Evolutionary conservation across 2,888 invertebrate species (phyloP).

Genomic region (Aspidiotus rigidus): DNA sequence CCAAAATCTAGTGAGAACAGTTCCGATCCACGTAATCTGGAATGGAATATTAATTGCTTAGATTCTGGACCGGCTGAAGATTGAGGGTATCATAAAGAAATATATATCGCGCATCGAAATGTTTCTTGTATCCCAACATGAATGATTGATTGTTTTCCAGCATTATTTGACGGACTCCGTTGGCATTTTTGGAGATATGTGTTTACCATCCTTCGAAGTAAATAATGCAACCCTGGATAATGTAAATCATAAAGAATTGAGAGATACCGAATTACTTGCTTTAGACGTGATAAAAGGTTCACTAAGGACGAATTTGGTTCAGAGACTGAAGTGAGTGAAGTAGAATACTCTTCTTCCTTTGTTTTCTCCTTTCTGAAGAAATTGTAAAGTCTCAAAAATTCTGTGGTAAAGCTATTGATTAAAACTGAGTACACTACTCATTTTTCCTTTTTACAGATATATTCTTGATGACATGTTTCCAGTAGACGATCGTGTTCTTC

Average conservation of each 20-base stretch:
- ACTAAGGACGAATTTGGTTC: slow-evolving; percentile 63
- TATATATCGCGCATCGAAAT: too few species aligned
- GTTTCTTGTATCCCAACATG: too few species aligned
- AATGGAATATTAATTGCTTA: too few species aligned
- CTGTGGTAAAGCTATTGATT: too few species aligned
- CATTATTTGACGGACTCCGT: slow-evolving; percentile 25
- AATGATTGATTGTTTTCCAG: neutral
- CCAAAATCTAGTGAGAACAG: too few species aligned
- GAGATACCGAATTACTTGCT: slow-evolving; percentile 79
- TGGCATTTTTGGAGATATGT: slow-evolving; percentile 19
- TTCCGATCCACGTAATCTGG: too few species aligned
- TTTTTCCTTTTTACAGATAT: slow-evolving; percentile 49
- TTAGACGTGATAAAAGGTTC: slow-evolving; percentile 67
- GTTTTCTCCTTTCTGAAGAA: neutral
- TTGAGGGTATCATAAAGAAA: too few species aligned
- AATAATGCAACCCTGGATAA: slow-evolving; percentile 67
- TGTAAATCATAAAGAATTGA: slow-evolving; percentile 58
- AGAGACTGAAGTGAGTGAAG: slow-evolving; percentile 48
- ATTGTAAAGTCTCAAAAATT: too few species aligned
- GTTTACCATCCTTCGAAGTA: slow-evolving; percentile 30
- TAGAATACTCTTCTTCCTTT: neutral
- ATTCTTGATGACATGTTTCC: slow-evolving; percentile 63
- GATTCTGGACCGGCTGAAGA: too few species aligned
- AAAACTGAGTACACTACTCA: too few species aligned
- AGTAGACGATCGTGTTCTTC: slow-evolving; percentile 60